Conservation (phyloP, 23 tunicate genomes). For the Ascidia mentula region DNA sequence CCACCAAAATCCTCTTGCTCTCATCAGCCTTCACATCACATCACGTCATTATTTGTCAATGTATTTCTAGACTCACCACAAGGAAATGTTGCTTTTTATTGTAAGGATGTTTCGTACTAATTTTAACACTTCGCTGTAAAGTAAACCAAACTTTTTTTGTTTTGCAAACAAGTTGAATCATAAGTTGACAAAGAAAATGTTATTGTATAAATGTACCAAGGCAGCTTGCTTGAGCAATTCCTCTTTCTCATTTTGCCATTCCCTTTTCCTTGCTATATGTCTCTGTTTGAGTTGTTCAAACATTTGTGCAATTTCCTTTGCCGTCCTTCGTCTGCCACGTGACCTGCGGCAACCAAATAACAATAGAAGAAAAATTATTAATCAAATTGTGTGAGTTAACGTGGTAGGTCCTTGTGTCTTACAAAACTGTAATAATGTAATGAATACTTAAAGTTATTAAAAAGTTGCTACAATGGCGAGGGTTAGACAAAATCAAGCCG, state of each 20-base stretch:
- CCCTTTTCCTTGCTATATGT: conserved; percentile 67
- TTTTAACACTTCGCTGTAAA: neutral
- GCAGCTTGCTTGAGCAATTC: conserved; percentile 55
- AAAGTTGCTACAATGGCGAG: no score
- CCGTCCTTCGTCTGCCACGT: conserved; percentile 69
- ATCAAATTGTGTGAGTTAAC: no score
- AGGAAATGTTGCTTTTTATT: no score
- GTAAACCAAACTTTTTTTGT: neutral
- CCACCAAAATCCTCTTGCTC: conserved; percentile 63
- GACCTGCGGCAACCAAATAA: conserved; percentile 19
- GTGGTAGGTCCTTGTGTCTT: no score
- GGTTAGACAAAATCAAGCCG: no score
- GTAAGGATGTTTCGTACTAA: no score
- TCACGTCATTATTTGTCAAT: neutral
- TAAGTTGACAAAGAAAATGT: neutral
- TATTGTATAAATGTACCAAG: conserved; percentile 52
- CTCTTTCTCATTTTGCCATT: conserved; percentile 89
- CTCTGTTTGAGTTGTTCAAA: conserved; percentile 88
- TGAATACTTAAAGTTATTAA: no score
- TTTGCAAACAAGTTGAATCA: neutral
- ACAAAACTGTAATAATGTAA: no score
- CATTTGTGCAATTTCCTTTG: conserved; percentile 90
- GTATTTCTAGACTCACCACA: no score
- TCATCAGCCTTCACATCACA: conserved; percentile 55
- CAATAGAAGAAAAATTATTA: no score